Evolutionary conservation across 2,797 vertebrate species (phyloP).

Genomic region (Vireo griseus): DNA sequence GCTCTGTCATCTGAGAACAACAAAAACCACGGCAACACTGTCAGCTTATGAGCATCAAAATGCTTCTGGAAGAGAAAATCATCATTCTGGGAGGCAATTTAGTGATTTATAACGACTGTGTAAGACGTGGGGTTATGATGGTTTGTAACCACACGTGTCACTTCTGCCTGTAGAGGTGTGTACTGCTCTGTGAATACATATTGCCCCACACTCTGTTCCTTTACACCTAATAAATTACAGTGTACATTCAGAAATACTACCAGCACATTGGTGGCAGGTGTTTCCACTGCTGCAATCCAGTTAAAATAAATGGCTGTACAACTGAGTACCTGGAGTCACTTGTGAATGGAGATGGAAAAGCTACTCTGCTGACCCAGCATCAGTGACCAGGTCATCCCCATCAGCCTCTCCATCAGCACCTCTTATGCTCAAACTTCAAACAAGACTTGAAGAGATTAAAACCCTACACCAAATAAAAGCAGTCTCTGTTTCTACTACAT

Average conservation of each 20-base stretch:
- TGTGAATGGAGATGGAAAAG: rapidly evolving
- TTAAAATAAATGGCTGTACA: not conserved
- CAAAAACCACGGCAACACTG: not conserved
- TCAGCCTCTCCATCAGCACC: not conserved
- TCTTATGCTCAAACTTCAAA: not conserved
- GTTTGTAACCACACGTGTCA: not conserved
- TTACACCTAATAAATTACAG: not conserved
- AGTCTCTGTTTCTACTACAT: not conserved
- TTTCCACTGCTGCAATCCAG: not conserved
- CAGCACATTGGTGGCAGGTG: not conserved
- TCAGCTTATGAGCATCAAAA: not conserved
- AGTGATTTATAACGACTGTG: not conserved
- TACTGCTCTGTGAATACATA: not conserved
- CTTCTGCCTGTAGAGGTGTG: not conserved
- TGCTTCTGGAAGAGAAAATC: not conserved
- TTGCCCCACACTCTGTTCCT: not conserved
- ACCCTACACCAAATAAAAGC: not conserved
- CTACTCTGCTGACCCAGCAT: not conserved
- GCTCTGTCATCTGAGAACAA: conserved; percentile 83
- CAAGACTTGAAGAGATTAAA: not conserved
- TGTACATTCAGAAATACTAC: not conserved
- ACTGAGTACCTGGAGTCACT: not conserved
- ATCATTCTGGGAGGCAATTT: not conserved
- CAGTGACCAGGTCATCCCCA: not conserved
- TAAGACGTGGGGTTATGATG: not conserved